Evolutionary conservation across 2,113 vertebrate species (phyloP), one percentile per base, ranked within the genome.

Genomic region (Sakesphorus luctuosus): DNA sequence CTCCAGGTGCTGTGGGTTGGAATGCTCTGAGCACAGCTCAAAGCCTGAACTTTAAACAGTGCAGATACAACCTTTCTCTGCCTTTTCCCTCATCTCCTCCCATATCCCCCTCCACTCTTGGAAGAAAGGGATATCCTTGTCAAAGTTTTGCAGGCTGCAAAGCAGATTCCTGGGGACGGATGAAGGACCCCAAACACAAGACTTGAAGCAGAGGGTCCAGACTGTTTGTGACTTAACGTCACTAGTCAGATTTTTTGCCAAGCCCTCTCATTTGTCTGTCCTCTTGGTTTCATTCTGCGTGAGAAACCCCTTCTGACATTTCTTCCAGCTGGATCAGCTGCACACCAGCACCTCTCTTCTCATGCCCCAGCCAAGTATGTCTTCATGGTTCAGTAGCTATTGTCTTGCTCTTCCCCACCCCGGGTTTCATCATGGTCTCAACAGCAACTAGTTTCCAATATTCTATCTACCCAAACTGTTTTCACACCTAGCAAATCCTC

Each of bases 201-300:
- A 81, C 16, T 1, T 67, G 24, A 16, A 53, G 38, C 25, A 47
- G 20, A 44, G 16, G 4, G 21, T 67, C 33, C 11, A 26, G 13
- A 36, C 15, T 18, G 59, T 75, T 69, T 66, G 17, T 84, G 49
- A 21, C 21, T 40, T 52, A 55, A 66, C 25, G 40, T 43, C 40
- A 43, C 40, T 10, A 50, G 4, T 29, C 38, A 26, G 20, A 62
- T 47, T 67, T 47, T 80, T 71, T 59, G 20, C 31, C 46, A 77
- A 62, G 31, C 13, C 16, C 4, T 43, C 11, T 67, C 6, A 8
- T 66, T 58, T 33, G 5, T 36, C 14, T 38, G 4, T 59, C 9
- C 9, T 11, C 3, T 43, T 0, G 0, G 4, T 79, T 76, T 74
- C 47, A 52, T 14, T 4, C 10, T 62, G 31, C 61, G 14, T 1